Evolutionary conservation across 2,113 vertebrate genomes (phyloP).

Genomic region (Syngnathus scovelli): DNA sequence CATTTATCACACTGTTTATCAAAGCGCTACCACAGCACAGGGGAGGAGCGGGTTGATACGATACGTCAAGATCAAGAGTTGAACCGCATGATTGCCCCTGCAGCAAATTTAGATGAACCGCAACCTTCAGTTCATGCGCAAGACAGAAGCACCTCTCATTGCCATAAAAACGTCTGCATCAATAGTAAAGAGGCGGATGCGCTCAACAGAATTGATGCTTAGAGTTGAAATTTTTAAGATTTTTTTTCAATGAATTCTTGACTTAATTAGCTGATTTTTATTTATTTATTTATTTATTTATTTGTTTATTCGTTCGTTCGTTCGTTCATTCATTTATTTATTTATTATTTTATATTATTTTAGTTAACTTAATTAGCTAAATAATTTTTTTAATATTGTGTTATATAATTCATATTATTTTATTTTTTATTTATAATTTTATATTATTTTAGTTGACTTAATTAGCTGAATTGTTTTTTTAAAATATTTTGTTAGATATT

Average conservation of each 20-base stretch:
- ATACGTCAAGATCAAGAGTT: slow-evolving; percentile 48
- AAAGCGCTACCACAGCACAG: slow-evolving; percentile 37
- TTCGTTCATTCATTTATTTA: too few species aligned
- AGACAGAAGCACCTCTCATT: not conserved
- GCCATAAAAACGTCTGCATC: not conserved
- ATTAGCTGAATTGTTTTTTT: too few species aligned
- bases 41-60: slow-evolving; percentile 17
- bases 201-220: not conserved
- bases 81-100: slow-evolving; percentile 19
- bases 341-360: too few species aligned
- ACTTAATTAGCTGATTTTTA: not conserved
- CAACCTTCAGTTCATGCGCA: not conserved
- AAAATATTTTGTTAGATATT: too few species aligned
- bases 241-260: not conserved
- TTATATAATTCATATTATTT: too few species aligned
- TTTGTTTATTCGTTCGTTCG: too few species aligned
- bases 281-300: too few species aligned
- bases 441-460: too few species aligned
- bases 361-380: not conserved
- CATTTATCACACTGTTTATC: slow-evolving; percentile 59
- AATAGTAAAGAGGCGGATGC: not conserved
- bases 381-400: too few species aligned
- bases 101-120: slow-evolving; percentile 25
- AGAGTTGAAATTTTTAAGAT: too few species aligned
- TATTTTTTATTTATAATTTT: too few species aligned